A percentile compares a stretch with the other conserved stretches of the same genome.
These are phyloP conservation scores for Campylorhamphus procurvoides DNA, from an alignment of 2,113 vertebrate species.

Conservation along the genomic window DNA sequence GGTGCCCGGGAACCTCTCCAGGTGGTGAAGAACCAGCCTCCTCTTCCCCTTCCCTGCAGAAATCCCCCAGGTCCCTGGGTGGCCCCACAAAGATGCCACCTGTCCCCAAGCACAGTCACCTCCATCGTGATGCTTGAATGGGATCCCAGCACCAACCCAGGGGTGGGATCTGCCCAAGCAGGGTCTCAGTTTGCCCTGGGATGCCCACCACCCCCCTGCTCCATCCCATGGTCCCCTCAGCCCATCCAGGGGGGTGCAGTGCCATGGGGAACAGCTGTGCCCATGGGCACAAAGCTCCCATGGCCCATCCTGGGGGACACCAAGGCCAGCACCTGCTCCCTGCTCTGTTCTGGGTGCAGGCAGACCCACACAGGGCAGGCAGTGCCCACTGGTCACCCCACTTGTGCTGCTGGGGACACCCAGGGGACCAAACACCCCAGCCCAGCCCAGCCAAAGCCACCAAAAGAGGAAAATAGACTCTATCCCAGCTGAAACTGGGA, in stretches of 20 bases:
- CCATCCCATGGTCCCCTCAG: background rate
- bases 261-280: background rate
- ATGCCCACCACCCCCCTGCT: background rate
- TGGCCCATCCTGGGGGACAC: background rate
- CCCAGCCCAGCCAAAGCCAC: background rate
- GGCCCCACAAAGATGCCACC: background rate
- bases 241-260: background rate
- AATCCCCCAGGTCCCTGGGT: fast-evolving
- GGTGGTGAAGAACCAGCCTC: background rate
- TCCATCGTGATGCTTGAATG: fast-evolving
- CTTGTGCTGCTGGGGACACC: background rate
- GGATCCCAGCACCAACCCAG: background rate
- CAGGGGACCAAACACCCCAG: too few relatives aligned
- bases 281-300: background rate
- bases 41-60: background rate
- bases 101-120: background rate
- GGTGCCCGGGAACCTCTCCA: background rate
- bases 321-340: background rate
- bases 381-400: background rate
- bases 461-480: background rate
- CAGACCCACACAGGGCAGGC: background rate
- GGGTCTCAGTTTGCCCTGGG: background rate
- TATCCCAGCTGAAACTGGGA: background rate
- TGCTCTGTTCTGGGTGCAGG: background rate
- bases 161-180: too few relatives aligned